phyloP scores from a whole-genome alignment of 2,888 invertebrate genomes.

The Cactoblastis cactorum region DNA sequence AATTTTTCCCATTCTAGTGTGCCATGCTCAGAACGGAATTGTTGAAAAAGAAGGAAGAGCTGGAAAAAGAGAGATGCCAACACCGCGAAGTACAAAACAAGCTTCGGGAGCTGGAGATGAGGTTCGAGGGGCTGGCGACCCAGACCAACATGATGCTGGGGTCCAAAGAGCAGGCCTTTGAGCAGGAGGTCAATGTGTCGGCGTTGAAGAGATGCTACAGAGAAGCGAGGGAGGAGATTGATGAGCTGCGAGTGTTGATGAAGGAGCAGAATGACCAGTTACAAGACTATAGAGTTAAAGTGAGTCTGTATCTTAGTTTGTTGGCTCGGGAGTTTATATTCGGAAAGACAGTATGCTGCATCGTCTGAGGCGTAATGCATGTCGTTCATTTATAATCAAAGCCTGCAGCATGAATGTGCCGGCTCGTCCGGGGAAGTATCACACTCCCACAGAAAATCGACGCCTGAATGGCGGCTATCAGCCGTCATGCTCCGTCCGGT shows the following conservation, averaged over 20 bases:
- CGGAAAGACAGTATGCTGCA: too few relatives aligned
- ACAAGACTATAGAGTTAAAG: constrained; percentile 85
- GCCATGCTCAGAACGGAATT: constrained; percentile 61
- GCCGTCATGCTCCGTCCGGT: too few relatives aligned
- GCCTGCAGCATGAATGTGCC: too few relatives aligned
- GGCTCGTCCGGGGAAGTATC: too few relatives aligned
- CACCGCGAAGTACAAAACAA: constrained; percentile 71
- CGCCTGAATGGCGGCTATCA: too few relatives aligned
- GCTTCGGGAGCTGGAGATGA: constrained; percentile 64
- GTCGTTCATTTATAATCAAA: too few relatives aligned
- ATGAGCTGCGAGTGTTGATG: constrained; percentile 80
- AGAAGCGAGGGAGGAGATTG: constrained; percentile 77
- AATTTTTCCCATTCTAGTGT: constrained; percentile 39
- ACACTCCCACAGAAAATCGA: too few relatives aligned
- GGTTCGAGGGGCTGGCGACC: constrained; percentile 49
- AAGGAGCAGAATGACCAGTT: constrained; percentile 83
- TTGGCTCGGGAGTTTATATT: background rate
- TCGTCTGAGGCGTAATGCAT: too few relatives aligned
- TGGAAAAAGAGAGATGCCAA: constrained; percentile 80
- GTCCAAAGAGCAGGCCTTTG: constrained; percentile 81
- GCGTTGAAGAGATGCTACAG: constrained; percentile 78
- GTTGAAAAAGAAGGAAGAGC: constrained; percentile 69
- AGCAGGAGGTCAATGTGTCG: constrained; percentile 70
- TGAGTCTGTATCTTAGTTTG: constrained; percentile 23
- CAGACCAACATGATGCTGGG: constrained; percentile 70